These are phyloP conservation scores for Aphrophora alni DNA, from an alignment of 2,888 invertebrate genomes.

Conservation along the genomic window DNA sequence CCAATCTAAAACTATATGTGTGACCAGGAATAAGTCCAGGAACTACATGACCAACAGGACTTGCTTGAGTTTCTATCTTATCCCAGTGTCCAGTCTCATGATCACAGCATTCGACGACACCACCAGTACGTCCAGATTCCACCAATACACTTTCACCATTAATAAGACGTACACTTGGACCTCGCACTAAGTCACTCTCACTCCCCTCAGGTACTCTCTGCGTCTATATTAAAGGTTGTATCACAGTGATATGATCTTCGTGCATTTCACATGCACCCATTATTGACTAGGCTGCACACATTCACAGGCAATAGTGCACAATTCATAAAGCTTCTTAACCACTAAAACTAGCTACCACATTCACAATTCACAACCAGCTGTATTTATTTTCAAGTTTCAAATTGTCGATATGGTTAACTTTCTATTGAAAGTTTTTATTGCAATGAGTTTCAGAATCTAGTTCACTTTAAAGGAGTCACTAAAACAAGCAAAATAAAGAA, in stretches of 20 bases:
- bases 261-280: constrained; percentile 33
- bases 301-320: constrained; percentile 27
- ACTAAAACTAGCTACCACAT: background rate
- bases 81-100: constrained; percentile 51
- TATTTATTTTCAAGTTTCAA: background rate
- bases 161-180: constrained; percentile 23
- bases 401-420: background rate
- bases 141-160: constrained; percentile 29
- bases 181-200: constrained; percentile 38
- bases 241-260: constrained; percentile 19
- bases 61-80: background rate
- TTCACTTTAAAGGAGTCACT: background rate
- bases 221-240: constrained; percentile 19
- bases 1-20: constrained; percentile 70
- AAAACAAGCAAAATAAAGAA: constrained; percentile 21
- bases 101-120: constrained; percentile 21
- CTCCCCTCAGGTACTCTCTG: constrained; percentile 17
- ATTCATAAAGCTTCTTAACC: constrained; percentile 14
- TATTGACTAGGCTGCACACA: constrained; percentile 45
- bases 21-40: constrained; percentile 59
- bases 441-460: background rate
- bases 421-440: background rate
- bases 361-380: background rate
- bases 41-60: constrained; percentile 13
- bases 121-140: background rate